Evolutionary conservation across 2,797 vertebrate genomes (phyloP), one percentile per base, ranked within the genome.

Genomic region (Falco berigora): DNA sequence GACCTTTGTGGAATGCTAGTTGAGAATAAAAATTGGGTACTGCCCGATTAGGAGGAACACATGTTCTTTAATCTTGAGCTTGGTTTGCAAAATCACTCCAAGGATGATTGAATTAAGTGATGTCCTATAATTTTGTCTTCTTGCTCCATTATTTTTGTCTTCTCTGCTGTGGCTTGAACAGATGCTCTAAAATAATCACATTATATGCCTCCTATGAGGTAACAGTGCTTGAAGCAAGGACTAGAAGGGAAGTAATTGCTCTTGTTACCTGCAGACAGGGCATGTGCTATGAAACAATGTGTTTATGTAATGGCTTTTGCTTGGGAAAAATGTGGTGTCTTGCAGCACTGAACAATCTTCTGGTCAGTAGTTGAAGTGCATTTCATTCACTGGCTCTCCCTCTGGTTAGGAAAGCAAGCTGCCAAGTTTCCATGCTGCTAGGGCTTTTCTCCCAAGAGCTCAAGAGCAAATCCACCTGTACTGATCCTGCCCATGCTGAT

Each of bases 111-210:
- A 86, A 92, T 93, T 96, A 91, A 92, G 40, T n/a, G 18, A 19
- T 91, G 75, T 89, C 94, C 92, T 91, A 86, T 95, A 85, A 94
- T 95, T 94, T 82, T 92, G 71, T 76, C 71, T 42, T 74, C 4
- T 73, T 81, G 69, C 87, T 91, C 49, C 80, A 58, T 94, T 94
- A 74, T 24, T 95, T 90, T 64, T 82, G 63, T 84, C 71, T 91
- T 89, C 56, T 93, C 71, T 93, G 73, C 74, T 86, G 86, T 58
- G 77, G 62, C 71, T 93, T 90, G 61, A 95, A 72, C 72, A 89
- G 92, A 88, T 87, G 46, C 88, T 91, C 63, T 76, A 34, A 88
- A 91, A 75, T 94, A 86, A 96, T 92, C 88, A 34, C 13, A 50
- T 87, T 88, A 74, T 76, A 40, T 71, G 72, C 32, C 53, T 92